Conservation (phyloP, 2,113 vertebrate species). For the Pelmatolapia mariae region DNA sequence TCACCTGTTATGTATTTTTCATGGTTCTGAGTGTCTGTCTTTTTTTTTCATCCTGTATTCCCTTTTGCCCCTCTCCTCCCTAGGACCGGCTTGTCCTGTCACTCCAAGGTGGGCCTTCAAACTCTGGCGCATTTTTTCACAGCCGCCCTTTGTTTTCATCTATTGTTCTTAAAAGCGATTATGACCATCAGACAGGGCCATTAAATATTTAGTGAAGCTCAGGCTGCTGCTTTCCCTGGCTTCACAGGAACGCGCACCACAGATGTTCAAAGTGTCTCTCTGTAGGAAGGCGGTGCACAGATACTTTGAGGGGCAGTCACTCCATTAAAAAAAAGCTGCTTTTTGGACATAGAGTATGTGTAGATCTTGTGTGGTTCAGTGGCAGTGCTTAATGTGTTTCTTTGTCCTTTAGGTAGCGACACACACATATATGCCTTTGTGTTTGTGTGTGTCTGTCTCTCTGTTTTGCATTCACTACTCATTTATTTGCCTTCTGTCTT, state of each 20-base stretch:
- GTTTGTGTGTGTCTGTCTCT: neutral
- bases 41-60: neutral
- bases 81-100: slow-evolving; percentile 1
- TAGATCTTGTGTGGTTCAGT: neutral
- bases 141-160: slow-evolving; percentile 52
- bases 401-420: neutral
- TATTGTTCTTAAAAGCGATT: slow-evolving; percentile 63
- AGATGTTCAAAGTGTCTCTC: slow-evolving; percentile 39
- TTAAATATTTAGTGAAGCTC: slow-evolving; percentile 64
- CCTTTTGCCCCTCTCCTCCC: neutral
- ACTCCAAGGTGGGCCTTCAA: slow-evolving; percentile 23
- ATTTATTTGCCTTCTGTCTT: slow-evolving; percentile 1
- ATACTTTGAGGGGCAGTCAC: neutral
- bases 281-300: neutral
- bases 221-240: slow-evolving; percentile 15
- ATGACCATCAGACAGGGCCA: slow-evolving; percentile 60
- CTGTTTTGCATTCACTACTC: neutral
- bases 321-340: slow-evolving; percentile 6
- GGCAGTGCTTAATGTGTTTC: neutral
- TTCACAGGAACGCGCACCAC: slow-evolving; percentile 25
- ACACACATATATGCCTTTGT: neutral
- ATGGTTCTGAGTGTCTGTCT: slow-evolving; percentile 10
- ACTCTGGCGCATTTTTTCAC: slow-evolving; percentile 10
- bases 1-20: slow-evolving; percentile 44
- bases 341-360: neutral